Evolutionary conservation across 2,113 vertebrate species (phyloP), one percentile per base, ranked within the genome.

Genomic region (Clinocottus analis): DNA sequence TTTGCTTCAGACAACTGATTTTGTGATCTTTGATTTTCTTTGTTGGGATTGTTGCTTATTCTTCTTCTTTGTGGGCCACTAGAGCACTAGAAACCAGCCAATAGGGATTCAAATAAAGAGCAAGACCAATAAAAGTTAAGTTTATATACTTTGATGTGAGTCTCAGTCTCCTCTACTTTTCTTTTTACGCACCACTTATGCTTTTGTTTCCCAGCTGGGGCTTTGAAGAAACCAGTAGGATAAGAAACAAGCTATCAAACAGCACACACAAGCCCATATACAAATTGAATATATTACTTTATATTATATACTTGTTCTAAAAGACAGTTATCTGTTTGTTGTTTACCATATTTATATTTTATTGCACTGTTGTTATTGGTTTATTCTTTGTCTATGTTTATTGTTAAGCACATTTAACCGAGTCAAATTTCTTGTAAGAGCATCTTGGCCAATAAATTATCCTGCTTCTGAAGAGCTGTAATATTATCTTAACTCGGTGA

Each of bases 61-160:
- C 17, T 27, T 74, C 14, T 64, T 64, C 27, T 64, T 27, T 14
- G 31, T 63, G 19, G 45, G 43, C 11, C 21, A 27, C 27, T 33
- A 16, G 21, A 23, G 39, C 7, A 4, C 43, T 21, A 74, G 12
- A 45, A 75, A 41, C 17, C 11, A 31, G 41, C 43, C 41, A 53
- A 70, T 70, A 29, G 64, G 27, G 25, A 76, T 65, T 16, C 51
- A 72, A 61, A 72, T 53, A 37, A 60, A 47, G 41, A 77, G 7
- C 47, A 58, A 53, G 4, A 33, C 31, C 16, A 55, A 56, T 62
- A 31, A 58, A 61, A 66, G 17, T 47, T 64, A 4, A n/a, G 16
- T 72, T 71, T 37, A 77, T 29, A n/a, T 41, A 51, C 27, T 61
- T 25, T 2, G 3, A 43, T n/a, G 17, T 63, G 16, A 81, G 37